Percentiles rank a stretch among this genome's conserved stretches.
Evolutionary conservation across 2,797 vertebrate genomes (phyloP).

Genomic region (Pristis pectinata): DNA sequence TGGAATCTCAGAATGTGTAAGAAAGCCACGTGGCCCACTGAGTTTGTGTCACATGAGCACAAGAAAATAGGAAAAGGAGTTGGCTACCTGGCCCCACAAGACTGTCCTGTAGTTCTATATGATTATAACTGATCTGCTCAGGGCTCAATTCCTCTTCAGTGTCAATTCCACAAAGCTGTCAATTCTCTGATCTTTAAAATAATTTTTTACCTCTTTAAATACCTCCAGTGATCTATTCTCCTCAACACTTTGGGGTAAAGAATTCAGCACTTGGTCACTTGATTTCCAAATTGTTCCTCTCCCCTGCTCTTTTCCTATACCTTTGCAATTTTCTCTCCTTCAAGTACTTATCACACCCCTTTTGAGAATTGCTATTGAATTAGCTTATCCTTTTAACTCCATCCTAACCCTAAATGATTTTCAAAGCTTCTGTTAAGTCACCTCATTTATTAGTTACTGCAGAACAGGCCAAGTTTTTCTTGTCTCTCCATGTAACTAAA

Average conservation of each 20-base stretch:
- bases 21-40: neutral
- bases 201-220: too few species aligned
- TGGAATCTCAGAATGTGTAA: neutral
- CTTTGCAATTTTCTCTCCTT: neutral
- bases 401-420: neutral
- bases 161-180: too few species aligned
- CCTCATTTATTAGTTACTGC: neutral
- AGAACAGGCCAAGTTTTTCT: neutral
- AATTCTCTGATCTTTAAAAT: too few species aligned
- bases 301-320: neutral
- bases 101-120: too few species aligned
- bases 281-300: neutral
- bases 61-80: too few species aligned
- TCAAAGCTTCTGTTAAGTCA: neutral
- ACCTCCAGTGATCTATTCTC: too few species aligned
- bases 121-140: too few species aligned
- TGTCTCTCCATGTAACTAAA: neutral
- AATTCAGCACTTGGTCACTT: neutral
- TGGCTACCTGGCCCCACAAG: too few species aligned
- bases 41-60: neutral
- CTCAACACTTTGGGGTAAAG: too few species aligned
- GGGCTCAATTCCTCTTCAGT: too few species aligned
- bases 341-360: neutral
- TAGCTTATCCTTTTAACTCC: neutral
- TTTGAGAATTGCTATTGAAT: neutral